Conservation (phyloP, 2,113 vertebrate species). For the Aegotheles bennettii region DNA sequence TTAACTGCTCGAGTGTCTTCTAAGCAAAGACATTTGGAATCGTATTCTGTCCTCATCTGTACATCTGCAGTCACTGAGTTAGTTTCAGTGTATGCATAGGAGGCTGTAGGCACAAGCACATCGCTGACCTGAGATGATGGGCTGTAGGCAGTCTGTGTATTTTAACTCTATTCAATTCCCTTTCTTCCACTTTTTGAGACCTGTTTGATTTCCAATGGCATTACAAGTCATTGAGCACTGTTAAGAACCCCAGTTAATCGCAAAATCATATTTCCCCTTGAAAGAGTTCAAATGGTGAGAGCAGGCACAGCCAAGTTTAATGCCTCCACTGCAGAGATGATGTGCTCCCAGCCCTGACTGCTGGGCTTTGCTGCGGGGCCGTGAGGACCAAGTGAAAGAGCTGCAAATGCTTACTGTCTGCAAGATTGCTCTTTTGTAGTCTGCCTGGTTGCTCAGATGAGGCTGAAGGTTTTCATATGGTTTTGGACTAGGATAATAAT, state of each 20-base stretch:
- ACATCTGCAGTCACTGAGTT: constrained; percentile 24
- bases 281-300: constrained; percentile 6
- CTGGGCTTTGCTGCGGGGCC: background rate
- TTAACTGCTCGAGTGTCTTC: background rate
- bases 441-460: background rate
- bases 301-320: background rate
- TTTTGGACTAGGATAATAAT: background rate
- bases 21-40: constrained; percentile 3
- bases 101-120: background rate
- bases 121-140: background rate
- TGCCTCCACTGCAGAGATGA: background rate
- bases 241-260: constrained; percentile 42
- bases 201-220: constrained; percentile 15
- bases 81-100: background rate
- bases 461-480: background rate
- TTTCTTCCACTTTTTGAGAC: constrained; percentile 1
- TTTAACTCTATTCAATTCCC: background rate
- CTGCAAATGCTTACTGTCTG: background rate
- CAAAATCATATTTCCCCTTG: constrained; percentile 19
- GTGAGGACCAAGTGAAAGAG: background rate
- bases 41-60: constrained; percentile 14
- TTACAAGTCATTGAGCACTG: constrained; percentile 13
- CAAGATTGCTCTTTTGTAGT: background rate
- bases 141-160: background rate
- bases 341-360: background rate